phyloP scores from a whole-genome alignment of 2,888 invertebrate genomes.

The Sarcophaga subvicina region DNA sequence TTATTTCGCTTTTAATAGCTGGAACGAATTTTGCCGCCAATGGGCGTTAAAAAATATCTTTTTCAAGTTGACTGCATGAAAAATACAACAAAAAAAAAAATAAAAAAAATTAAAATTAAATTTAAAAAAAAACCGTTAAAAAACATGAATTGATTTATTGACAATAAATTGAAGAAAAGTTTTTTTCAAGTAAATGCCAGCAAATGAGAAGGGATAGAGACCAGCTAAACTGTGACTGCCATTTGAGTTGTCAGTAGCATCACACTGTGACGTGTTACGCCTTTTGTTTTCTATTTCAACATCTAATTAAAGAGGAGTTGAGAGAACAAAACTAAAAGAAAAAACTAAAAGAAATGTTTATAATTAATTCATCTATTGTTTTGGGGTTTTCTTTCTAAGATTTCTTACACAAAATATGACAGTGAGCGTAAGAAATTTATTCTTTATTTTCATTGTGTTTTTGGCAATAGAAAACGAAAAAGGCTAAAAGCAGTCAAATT shows the following conservation, averaged over 20 bases:
- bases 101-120: slow-evolving; percentile 17
- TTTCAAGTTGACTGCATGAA: slow-evolving; percentile 49
- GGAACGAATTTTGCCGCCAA: slow-evolving; percentile 59
- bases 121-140: slow-evolving; percentile 35
- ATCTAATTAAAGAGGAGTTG: slow-evolving; percentile 37
- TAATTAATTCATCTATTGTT: slow-evolving; percentile 67
- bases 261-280: slow-evolving; percentile 71
- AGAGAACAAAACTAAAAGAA: too few species aligned
- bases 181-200: not conserved
- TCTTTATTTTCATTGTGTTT: slow-evolving; percentile 2
- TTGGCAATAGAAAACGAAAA: slow-evolving; percentile 19
- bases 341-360: not conserved
- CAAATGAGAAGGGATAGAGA: slow-evolving; percentile 48
- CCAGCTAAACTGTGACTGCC: slow-evolving; percentile 54
- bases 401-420: not conserved
- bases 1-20: slow-evolving; percentile 28
- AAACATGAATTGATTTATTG: slow-evolving; percentile 54
- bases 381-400: not conserved
- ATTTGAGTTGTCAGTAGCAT: slow-evolving; percentile 65
- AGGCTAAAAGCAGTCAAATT: not conserved
- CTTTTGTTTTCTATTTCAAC: slow-evolving; percentile 60
- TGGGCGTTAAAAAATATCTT: slow-evolving; percentile 59
- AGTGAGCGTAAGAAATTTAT: not conserved
- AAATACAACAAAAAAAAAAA: too few species aligned
- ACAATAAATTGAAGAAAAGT: slow-evolving; percentile 46